Evolutionary conservation across 2,888 invertebrate genomes (phyloP), one percentile per base, ranked within the genome.

Genomic region (Deilephila elpenor): DNA sequence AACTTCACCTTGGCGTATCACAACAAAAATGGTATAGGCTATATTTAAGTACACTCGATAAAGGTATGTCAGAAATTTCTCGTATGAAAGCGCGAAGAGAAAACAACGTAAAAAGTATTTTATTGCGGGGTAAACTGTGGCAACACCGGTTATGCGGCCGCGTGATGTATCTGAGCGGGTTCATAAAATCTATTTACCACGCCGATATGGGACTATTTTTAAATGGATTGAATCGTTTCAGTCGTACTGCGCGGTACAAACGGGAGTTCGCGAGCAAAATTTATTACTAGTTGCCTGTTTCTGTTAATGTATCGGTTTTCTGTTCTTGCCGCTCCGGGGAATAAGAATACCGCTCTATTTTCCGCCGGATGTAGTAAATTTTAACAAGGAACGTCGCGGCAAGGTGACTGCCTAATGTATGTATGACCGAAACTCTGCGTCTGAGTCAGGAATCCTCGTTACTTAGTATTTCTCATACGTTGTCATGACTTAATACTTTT

Each of bases 121-220:
- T 51, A 51, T 51, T 67, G 20, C 25, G 44, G 20, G 64, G 37
- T 20, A 25, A 51, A 25, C 44, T 67, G 67, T 67, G 67, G 67
- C 25, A 67, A 51, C 67, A 51, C 67, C 44, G 51, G 67, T 67
- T 51, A 67, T 51, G 67, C 44, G 44, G 32, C 44, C 64, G 67
- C 51, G 51, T 67, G 67, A 67, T 67, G 44, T 67, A 67, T 67
- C 67, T 67, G 67, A 67, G 25, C 67, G 67, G 25, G 67, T 67
- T 67, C 67, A 67, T 67, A 67, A 67, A 67, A 67, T 67, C 67
- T 67, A 64, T 64, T 67, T 67, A 67, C 51, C 44, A 67, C 51
- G 67, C 51, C 67, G 67, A 67, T 67, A 67, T 67, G 67, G 67
- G 67, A 67, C 67, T 67, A 67, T 67, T 67, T 67, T 67, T 67